Evolutionary conservation across 2,888 invertebrate genomes (phyloP).

Genomic region (Dyspetes luteomarginatus): DNA sequence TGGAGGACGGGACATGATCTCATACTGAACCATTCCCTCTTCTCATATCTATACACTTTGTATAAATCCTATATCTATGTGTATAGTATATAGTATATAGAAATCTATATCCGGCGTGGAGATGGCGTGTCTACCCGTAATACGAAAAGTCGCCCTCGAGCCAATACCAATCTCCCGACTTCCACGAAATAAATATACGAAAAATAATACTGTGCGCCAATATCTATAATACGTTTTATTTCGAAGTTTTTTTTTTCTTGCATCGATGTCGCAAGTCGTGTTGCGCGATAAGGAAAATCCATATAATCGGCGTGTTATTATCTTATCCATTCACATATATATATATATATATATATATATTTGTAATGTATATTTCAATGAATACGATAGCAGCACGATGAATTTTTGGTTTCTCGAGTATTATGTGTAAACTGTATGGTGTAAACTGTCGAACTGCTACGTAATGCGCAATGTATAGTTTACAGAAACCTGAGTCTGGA

Average conservation of each 20-base stretch:
- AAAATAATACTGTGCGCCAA: background rate
- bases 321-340: background rate
- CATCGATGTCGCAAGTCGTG: background rate
- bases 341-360: background rate
- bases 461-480: conserved; percentile 29
- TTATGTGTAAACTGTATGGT: conserved; percentile 7
- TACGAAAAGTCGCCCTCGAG: conserved; percentile 29
- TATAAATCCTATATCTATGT: conserved; percentile 1
- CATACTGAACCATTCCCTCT: conserved; percentile 16
- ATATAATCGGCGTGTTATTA: background rate
- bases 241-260: background rate
- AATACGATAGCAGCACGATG: background rate
- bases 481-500: conserved; percentile 52
- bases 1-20: background rate
- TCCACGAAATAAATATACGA: conserved; percentile 5
- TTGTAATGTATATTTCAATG: background rate
- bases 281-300: background rate
- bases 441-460: background rate
- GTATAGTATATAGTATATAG: background rate
- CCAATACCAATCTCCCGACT: conserved; percentile 23
- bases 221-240: background rate
- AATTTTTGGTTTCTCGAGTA: conserved; percentile 38
- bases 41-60: background rate
- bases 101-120: conserved; percentile 35
- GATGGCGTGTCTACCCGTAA: conserved; percentile 49